Base-by-base conservation (phyloP, 2,797 vertebrate species). In the Galagoides demidoff region DNA sequence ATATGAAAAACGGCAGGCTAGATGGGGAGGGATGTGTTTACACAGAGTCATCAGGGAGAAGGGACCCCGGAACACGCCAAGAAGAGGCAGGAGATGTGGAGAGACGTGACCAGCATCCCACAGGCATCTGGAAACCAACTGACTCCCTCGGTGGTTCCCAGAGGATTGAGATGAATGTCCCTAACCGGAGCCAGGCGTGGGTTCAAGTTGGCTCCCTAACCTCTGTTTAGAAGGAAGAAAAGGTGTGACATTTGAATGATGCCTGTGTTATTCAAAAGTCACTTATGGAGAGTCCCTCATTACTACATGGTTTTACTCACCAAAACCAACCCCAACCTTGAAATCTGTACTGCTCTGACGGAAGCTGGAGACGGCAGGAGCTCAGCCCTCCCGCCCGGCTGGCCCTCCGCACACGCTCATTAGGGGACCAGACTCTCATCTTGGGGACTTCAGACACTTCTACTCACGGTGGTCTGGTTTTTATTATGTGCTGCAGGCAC, bases 101-200 rank as follows among this genome's bases (percentile, higher is more conserved):
- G 5, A 55, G 77, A 13, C 37, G 31, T 22, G 9, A 31, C 1
- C 19, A 2, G 34, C 29, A 5, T 16, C 17, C 25, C 19, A 8
- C 12, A 77, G 10, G 13, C 82, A 23, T 11, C 64, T 25, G 39
- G 52, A 14, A 61, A 59, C 3, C 52, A 17, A 2, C 2, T 0
- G 25, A 17, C 8, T 5, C 29, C 43, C 49, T 37, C 57, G 4
- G 7, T 0, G 4, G 19, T 31, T 83, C 31, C 14, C 0, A 3
- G 43, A 27, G 43, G 59, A 76, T 45, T 52, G 14, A 81, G 81
- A 45, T 13, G 13, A 17, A 13, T 63, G 37, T 3, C 73, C 5
- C 2, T 3, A 2, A 7, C 78, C n/a, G 13, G 73, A 9, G 71
- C 39, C 17, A 4, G 7, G 12, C 6, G 1, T 10, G 37, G 57